Conservation (phyloP, 2,888 invertebrate genomes). For the Orthosia incerta region DNA sequence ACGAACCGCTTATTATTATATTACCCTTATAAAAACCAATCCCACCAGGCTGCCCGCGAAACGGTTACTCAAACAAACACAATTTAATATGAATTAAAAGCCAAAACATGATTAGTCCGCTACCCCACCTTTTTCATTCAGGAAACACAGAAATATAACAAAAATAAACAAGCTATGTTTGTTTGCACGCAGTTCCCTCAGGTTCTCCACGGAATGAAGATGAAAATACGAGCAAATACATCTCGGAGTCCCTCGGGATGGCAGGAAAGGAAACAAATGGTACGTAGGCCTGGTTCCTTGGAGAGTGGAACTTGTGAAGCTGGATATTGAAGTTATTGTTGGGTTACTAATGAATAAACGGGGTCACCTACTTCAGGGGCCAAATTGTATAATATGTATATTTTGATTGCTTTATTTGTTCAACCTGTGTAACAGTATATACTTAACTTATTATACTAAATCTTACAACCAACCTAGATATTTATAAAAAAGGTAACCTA, state of each 20-base stretch:
- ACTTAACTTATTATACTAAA: no score
- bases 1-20: no score
- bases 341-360: not conserved
- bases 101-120: not conserved
- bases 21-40: not conserved
- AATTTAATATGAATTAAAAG: conserved; percentile 25
- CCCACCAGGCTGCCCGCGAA: not conserved
- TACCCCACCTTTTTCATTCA: not conserved
- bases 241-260: conserved; percentile 1
- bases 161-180: conserved; percentile 23
- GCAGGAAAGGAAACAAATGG: conserved; percentile 36
- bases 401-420: no score
- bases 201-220: conserved; percentile 46
- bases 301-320: not conserved
- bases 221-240: conserved; percentile 49
- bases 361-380: no score
- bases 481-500: no score
- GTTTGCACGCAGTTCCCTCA: conserved; percentile 6
- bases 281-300: not conserved
- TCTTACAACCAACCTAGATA: no score
- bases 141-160: conserved; percentile 1
- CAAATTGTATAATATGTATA: no score
- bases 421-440: no score
- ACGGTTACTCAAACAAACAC: not conserved
- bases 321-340: not conserved